Conservation (phyloP, 2,797 vertebrate species). For the Neopelma chrysocephalum region DNA sequence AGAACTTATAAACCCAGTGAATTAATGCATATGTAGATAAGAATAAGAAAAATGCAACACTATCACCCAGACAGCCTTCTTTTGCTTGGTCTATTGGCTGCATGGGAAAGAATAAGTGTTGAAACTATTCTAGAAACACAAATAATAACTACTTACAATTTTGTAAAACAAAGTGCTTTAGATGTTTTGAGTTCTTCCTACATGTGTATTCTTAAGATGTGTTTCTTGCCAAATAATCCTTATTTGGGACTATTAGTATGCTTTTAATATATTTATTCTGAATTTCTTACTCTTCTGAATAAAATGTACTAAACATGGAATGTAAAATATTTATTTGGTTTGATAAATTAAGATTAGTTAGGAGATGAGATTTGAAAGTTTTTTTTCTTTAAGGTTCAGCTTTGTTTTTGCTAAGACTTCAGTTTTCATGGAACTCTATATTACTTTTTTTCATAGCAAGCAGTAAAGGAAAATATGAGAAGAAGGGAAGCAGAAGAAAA, state of each 20-base stretch:
- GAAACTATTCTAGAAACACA: neutral
- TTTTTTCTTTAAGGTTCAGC: neutral
- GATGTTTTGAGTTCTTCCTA: neutral
- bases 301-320: neutral
- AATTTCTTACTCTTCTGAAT: neutral
- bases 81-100: neutral
- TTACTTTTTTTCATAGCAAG: conserved; percentile 82
- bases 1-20: neutral
- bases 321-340: neutral
- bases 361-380: neutral
- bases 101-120: neutral
- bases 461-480: conserved; percentile 88
- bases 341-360: neutral
- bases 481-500: conserved; percentile 91
- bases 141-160: neutral
- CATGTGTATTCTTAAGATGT: neutral
- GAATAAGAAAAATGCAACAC: neutral
- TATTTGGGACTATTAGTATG: neutral
- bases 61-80: neutral
- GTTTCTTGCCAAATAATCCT: neutral
- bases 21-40: neutral
- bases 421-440: conserved; percentile 20
- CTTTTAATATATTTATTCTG: neutral
- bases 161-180: neutral
- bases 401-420: neutral